phyloP scores from a whole-genome alignment of 2,113 vertebrate species.

The Crypturellus undulatus region DNA sequence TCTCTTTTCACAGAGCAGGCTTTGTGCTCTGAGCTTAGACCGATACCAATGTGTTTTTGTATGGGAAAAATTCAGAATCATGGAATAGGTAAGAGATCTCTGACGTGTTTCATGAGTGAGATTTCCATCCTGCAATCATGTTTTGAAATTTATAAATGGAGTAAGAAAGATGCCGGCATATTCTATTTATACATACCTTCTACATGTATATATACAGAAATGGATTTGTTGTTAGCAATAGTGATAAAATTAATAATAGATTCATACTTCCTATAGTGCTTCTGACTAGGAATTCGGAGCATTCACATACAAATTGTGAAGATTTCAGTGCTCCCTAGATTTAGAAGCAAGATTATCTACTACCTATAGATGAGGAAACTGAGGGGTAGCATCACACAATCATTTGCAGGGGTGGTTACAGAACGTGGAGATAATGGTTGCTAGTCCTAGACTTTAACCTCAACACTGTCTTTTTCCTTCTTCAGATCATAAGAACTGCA shows the following conservation, averaged over 20 bases:
- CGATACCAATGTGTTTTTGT: constrained; percentile 73
- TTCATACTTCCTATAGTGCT: background rate
- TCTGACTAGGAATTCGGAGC: constrained; percentile 42
- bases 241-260: constrained; percentile 44
- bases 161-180: background rate
- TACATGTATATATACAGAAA: background rate
- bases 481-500: constrained; percentile 42
- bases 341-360: background rate
- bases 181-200: background rate
- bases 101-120: constrained; percentile 42
- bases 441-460: constrained; percentile 20
- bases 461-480: background rate
- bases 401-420: background rate
- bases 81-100: constrained; percentile 66
- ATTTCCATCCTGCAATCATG: constrained; percentile 52
- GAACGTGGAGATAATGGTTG: background rate
- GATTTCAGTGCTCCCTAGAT: background rate
- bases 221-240: constrained; percentile 22
- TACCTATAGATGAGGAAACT: background rate
- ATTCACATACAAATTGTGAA: constrained; percentile 22
- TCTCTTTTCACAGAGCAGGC: constrained; percentile 63
- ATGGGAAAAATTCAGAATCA: constrained; percentile 63
- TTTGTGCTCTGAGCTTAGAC: constrained; percentile 67
- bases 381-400: background rate
- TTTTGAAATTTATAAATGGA: constrained; percentile 49